Evolutionary conservation across 2,888 invertebrate genomes (phyloP).

Genomic region (Criorhina ranunculi): DNA sequence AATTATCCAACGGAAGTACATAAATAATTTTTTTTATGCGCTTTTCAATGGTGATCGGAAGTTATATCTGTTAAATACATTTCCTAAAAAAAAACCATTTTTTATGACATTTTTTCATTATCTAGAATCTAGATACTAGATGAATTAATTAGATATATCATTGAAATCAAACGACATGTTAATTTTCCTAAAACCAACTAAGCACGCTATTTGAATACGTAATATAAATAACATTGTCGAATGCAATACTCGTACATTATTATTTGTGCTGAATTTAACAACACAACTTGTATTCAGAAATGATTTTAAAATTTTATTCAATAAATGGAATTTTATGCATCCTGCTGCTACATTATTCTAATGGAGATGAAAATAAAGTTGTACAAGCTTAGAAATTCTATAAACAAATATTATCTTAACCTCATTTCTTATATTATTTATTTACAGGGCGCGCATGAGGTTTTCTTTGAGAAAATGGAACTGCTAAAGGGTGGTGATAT

Average conservation of each 20-base stretch:
- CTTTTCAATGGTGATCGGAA: too few relatives aligned
- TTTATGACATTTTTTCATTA: background rate
- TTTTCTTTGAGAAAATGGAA: conserved; percentile 76
- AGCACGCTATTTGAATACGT: conserved; percentile 7
- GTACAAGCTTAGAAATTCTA: background rate
- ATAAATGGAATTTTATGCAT: background rate
- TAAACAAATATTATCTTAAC: background rate
- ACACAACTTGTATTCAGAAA: background rate
- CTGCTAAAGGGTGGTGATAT: conserved; percentile 68
- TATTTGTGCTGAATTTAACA: background rate
- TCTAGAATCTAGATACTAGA: too few relatives aligned
- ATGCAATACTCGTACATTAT: background rate
- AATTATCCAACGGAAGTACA: too few relatives aligned
- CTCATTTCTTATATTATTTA: too few relatives aligned
- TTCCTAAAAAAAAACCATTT: too few relatives aligned
- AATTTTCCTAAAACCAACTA: background rate
- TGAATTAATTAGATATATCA: background rate
- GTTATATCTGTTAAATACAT: too few relatives aligned
- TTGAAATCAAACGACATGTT: background rate
- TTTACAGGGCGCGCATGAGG: conserved; percentile 50
- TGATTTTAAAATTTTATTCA: background rate
- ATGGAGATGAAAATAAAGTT: background rate
- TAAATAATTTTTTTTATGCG: too few relatives aligned
- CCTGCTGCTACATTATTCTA: background rate
- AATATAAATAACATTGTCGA: background rate